Evolutionary conservation across 1,140 invertebrate species (phyloP).

Genomic region (Rhopalosiphum maidis): DNA sequence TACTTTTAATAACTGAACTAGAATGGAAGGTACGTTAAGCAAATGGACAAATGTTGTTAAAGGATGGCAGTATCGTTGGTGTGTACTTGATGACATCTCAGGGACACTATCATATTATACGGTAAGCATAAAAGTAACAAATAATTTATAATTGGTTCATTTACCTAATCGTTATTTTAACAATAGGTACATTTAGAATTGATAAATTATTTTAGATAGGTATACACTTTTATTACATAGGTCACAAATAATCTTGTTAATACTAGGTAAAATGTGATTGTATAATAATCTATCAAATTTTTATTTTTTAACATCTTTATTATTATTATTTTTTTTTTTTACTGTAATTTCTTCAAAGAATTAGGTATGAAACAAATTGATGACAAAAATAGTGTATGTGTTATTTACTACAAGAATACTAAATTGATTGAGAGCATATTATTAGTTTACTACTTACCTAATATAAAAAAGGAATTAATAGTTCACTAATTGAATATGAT

Average conservation of each 20-base stretch:
- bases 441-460: not conserved
- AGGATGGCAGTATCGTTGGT: conserved; percentile 99
- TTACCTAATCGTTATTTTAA: conserved; percentile 14
- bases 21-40: conserved; percentile 95
- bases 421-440: conserved; percentile 69
- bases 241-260: not conserved
- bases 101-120: conserved; percentile 96
- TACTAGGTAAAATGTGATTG: not conserved
- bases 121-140: conserved; percentile 70
- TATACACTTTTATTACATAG: not conserved
- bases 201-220: not conserved
- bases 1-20: conserved; percentile 35
- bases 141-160: not conserved
- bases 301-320: not conserved
- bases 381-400: conserved; percentile 65
- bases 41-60: conserved; percentile 99
- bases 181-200: not conserved
- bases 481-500: not conserved
- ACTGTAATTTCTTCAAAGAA: conserved; percentile 54
- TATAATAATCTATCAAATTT: not conserved
- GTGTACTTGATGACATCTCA: conserved; percentile 95
- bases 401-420: conserved; percentile 68
- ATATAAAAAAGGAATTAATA: not conserved
- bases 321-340: not conserved
- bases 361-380: conserved; percentile 68